phyloP scores from a whole-genome alignment of 1,140 invertebrate genomes.

The Aradophagus sp. region DNA sequence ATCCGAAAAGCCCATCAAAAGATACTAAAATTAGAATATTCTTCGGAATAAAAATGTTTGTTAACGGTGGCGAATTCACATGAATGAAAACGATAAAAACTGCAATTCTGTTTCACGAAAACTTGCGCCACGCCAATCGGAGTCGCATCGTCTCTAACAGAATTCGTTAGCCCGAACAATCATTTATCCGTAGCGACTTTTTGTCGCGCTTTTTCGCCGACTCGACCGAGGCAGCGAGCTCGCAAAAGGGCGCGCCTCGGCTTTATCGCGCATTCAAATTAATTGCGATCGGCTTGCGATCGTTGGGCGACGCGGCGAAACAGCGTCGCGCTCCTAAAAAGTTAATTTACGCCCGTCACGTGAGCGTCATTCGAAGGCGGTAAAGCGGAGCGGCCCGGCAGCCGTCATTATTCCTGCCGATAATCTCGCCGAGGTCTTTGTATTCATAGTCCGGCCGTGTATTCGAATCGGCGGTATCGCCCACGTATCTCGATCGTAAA shows the following conservation, averaged over 20 bases:
- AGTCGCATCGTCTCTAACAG: too few species aligned
- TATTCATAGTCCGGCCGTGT: constrained; percentile 51
- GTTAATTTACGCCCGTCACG: constrained; percentile 36
- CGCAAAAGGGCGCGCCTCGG: too few species aligned
- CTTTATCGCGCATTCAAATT: too few species aligned
- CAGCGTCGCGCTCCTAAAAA: constrained; percentile 8
- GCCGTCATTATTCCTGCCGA: constrained; percentile 41
- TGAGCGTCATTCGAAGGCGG: constrained; percentile 19
- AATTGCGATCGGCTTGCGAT: constrained; percentile 27
- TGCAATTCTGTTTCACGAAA: too few species aligned
- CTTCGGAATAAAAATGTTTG: too few species aligned
- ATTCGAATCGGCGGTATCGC: constrained; percentile 50
- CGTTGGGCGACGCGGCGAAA: constrained; percentile 20
- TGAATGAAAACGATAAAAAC: too few species aligned
- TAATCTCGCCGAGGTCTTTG: constrained; percentile 44
- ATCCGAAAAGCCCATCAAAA: too few species aligned
- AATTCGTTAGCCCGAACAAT: too few species aligned
- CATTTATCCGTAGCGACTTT: constrained; percentile 28
- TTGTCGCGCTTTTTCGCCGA: constrained; percentile 15
- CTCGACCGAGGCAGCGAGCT: too few species aligned
- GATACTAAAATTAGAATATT: too few species aligned
- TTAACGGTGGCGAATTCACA: too few species aligned
- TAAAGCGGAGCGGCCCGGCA: constrained; percentile 17
- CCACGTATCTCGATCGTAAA: constrained; percentile 61
- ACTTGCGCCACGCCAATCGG: too few species aligned